Evolutionary conservation across 2,888 invertebrate species (phyloP).

Genomic region (Caenorhabditis sulstoni): DNA sequence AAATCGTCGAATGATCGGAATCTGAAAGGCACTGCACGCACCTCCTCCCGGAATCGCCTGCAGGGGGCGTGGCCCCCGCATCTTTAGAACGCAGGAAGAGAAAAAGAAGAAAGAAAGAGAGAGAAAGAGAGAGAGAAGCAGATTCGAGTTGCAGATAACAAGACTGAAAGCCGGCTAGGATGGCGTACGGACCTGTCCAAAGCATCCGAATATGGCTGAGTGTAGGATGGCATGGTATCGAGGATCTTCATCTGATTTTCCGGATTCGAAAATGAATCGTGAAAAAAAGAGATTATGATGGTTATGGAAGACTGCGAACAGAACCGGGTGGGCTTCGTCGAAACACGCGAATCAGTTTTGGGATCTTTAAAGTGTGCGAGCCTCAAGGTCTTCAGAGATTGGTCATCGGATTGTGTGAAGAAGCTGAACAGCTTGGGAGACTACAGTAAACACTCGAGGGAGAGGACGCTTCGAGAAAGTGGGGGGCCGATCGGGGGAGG

Average conservation of each 20-base stretch:
- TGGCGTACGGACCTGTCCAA: not conserved
- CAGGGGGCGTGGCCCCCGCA: slow-evolving; percentile 29
- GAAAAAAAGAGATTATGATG: not conserved
- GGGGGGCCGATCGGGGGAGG: too few species aligned
- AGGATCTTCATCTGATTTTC: slow-evolving; percentile 2
- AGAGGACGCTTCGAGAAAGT: too few species aligned
- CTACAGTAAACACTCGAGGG: too few species aligned
- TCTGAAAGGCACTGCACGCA: slow-evolving; percentile 10
- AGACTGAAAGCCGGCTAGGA: slow-evolving; percentile 22
- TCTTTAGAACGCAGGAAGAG: slow-evolving; percentile 28
- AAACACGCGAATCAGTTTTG: too few species aligned
- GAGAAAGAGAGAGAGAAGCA: not conserved
- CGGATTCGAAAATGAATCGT: slow-evolving; percentile 2
- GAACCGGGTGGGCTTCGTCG: too few species aligned
- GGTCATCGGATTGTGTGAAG: too few species aligned
- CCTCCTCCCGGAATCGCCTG: slow-evolving; percentile 7
- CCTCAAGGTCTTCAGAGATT: too few species aligned
- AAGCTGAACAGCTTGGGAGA: too few species aligned
- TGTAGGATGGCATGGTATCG: slow-evolving; percentile 33
- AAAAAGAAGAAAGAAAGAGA: not conserved
- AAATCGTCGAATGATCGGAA: slow-evolving; percentile 44
- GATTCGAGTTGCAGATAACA: slow-evolving; percentile 34
- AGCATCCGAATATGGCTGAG: not conserved
- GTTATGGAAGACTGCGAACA: not conserved
- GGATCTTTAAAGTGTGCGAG: too few species aligned